Conservation (phyloP, 1,140 invertebrate genomes). For the Dysdera silvatica region DNA sequence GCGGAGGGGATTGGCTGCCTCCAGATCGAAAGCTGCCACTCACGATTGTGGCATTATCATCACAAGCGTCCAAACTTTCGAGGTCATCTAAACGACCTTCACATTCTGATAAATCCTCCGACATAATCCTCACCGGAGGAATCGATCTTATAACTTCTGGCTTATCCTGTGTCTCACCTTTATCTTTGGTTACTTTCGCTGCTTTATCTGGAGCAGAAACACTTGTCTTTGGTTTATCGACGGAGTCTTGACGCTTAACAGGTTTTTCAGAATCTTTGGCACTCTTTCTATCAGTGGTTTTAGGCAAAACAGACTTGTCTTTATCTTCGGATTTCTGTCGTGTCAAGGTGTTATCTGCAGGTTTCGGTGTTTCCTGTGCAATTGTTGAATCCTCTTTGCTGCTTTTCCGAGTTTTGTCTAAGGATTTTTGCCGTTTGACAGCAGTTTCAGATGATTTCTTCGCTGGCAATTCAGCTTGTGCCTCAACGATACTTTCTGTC, state of each 20-base stretch:
- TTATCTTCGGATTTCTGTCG: no score
- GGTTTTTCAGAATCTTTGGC: not conserved
- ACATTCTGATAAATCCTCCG: conserved; percentile 14
- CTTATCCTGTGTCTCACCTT: no score
- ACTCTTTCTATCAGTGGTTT: no score
- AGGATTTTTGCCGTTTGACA: conserved; percentile 8
- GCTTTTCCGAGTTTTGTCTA: conserved; percentile 3
- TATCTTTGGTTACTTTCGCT: not conserved
- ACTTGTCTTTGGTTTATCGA: not conserved
- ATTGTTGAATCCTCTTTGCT: no score
- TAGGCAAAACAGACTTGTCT: no score
- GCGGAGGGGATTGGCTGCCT: conserved; percentile 1
- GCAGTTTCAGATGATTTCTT: no score
- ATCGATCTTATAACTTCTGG: conserved; percentile 1
- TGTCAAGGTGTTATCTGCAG: no score
- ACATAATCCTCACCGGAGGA: conserved; percentile 15
- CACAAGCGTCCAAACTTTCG: conserved; percentile 14
- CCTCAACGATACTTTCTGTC: no score
- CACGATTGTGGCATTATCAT: conserved; percentile 16
- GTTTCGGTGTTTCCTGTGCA: no score
- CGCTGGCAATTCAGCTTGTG: no score
- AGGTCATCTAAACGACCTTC: conserved; percentile 15
- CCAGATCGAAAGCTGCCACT: conserved; percentile 14
- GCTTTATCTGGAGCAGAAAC: not conserved
- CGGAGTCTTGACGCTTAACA: not conserved